A percentile compares a stretch with the other conserved stretches of the same genome.
phyloP scores from a whole-genome alignment of 1,140 invertebrate genomes.

The Polyergus mexicanus region DNA sequence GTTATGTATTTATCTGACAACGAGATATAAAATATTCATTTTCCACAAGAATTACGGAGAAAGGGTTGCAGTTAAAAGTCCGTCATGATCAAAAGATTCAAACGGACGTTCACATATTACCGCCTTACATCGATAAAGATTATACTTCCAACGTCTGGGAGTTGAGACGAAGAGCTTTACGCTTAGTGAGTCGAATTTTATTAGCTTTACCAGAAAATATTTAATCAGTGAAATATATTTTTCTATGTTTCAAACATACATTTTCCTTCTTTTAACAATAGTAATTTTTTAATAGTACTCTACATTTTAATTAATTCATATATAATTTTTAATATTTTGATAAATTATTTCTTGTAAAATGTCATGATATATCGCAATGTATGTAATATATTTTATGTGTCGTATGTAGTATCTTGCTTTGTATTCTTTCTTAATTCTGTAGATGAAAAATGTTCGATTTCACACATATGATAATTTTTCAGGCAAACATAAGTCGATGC shows the following conservation, averaged over 20 bases:
- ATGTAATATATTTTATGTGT: neutral
- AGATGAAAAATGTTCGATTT: conserved; percentile 25
- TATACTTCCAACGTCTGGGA: conserved; percentile 94
- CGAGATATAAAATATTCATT: conserved; percentile 38
- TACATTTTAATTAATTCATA: neutral
- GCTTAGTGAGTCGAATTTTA: conserved; percentile 87
- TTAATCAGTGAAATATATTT: neutral
- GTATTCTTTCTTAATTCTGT: neutral
- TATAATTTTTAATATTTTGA: neutral
- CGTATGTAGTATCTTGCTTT: neutral
- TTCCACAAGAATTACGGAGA: conserved; percentile 64
- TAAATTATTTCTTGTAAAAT: conserved; percentile 1
- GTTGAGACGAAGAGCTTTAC: conserved; percentile 89
- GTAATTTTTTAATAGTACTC: neutral
- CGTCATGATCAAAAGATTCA: conserved; percentile 89
- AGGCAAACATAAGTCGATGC: conserved; percentile 88
- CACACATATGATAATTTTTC: conserved; percentile 32
- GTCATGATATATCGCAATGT: neutral
- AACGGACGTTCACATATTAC: conserved; percentile 90
- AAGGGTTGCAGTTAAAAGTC: conserved; percentile 64
- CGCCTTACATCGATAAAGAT: conserved; percentile 88
- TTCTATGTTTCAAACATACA: neutral
- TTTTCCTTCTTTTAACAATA: neutral
- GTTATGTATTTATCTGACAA: conserved; percentile 33
- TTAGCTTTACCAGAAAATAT: neutral